Conservation (phyloP, 1,140 invertebrate genomes). For the Brachystomella parvula region DNA sequence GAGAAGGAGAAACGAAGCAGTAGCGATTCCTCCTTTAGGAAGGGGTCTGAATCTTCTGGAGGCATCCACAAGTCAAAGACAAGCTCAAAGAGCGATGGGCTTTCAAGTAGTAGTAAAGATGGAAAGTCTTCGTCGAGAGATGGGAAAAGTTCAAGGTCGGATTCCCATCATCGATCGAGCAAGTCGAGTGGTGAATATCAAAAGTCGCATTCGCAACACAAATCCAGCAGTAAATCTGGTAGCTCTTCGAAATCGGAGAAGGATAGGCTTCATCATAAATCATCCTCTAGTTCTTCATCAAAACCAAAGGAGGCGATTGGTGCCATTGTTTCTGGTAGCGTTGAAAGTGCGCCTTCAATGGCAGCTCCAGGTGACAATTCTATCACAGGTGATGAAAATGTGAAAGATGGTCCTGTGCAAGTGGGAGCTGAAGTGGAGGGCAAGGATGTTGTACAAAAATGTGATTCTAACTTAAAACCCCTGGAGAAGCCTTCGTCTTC, state of each 20-base stretch:
- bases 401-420: neutral
- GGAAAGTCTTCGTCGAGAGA: neutral
- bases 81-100: neutral
- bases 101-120: neutral
- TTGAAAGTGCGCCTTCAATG: no score
- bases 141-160: neutral
- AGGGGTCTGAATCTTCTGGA: slow-evolving; percentile 19
- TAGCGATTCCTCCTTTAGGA: no score
- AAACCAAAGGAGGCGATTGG: no score
- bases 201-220: neutral
- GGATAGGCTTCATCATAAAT: slow-evolving; percentile 3
- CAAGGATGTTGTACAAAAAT: neutral
- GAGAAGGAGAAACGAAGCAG: slow-evolving; percentile 3
- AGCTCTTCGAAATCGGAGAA: neutral
- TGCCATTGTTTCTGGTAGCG: no score
- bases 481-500: slow-evolving; percentile 1
- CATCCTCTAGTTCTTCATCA: slow-evolving; percentile 2
- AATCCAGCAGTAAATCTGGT: slow-evolving; percentile 11
- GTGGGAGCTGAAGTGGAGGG: slow-evolving; percentile 10
- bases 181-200: neutral
- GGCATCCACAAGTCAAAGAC: neutral
- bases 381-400: no score
- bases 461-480: neutral
- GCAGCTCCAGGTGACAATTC: no score
- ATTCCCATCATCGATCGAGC: neutral